Percentiles rank a stretch among this genome's conserved stretches.
These are phyloP conservation scores for Polyploca ridens DNA, from an alignment of 2,888 invertebrate species.

Conservation along the genomic window DNA sequence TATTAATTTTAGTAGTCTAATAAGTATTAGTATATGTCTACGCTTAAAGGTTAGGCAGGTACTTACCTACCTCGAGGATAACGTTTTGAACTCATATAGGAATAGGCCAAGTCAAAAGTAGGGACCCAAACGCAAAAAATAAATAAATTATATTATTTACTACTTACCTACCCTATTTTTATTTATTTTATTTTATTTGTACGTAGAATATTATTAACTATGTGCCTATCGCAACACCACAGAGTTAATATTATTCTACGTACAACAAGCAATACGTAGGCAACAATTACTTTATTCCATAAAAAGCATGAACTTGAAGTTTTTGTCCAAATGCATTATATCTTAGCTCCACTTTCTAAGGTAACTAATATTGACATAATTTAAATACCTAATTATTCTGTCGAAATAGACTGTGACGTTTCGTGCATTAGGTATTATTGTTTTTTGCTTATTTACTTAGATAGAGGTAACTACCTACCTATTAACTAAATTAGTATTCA, in stretches of 20 bases:
- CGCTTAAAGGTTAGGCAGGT: no score
- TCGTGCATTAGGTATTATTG: not conserved
- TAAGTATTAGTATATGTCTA: no score
- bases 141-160: no score
- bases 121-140: no score
- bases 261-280: not conserved
- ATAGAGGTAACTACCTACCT: not conserved
- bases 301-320: constrained; percentile 24
- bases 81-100: no score
- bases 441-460: not conserved
- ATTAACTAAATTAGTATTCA: not conserved
- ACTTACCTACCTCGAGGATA: no score
- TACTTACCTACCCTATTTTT: no score
- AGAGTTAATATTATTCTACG: not conserved
- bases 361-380: constrained; percentile 20
- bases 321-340: constrained; percentile 26
- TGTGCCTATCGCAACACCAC: no score
- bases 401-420: not conserved
- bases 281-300: not conserved
- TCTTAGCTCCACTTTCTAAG: constrained; percentile 37
- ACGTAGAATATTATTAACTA: no score
- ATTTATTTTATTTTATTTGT: no score
- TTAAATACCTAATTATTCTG: constrained; percentile 11
- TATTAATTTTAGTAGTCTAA: no score
- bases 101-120: no score